Base-by-base conservation (phyloP, 2,888 invertebrate genomes). In the Idaea aversata region DNA sequence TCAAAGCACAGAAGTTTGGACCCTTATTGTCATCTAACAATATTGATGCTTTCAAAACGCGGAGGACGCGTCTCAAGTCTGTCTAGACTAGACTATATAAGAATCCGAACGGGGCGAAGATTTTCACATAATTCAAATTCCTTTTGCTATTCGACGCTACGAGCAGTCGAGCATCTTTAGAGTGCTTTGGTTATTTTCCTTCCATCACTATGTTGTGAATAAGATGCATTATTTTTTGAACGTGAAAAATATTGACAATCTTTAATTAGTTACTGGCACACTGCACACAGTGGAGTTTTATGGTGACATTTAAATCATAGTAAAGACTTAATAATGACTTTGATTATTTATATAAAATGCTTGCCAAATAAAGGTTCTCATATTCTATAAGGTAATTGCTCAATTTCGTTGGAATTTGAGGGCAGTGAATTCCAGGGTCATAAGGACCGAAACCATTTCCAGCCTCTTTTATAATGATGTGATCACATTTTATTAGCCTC, bases 61-160 rank as follows among this genome's bases (percentile, higher is more conserved):
- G 47, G 13, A 13, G 59, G 59, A 10, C 59, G 13, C 10, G 59
- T 25, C 59, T 59, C 16, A 25, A 59, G 25, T 16, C 59, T 58
- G 58, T 58, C 58, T 59, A 59, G 59, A 59, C 59, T 58, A 58
- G 15, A 16, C 58, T 59, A 34, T 25, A 16, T 59, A 15, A 34
- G 7, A 34, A 15, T 5, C 16, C n/a, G 58, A 15, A 59, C 16
- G 67, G 66, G 15, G 57, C 3, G 59, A 64, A 35, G 67, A 63
- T 66, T 67, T 67, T 62, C 63, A 61, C 61, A 67, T 66, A 66
- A 70, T 67, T 67, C 65, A 70, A 67, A 66, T 65, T 65, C 61
- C 64, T 65, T 63, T 67, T 64, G 15, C 62, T 36, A 16, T 25
- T 59, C 63, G 63, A 62, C 61, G 66, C 58, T 58, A 7, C n/a